Conservation (phyloP, 1,140 invertebrate genomes). For the Cydia pomonella region DNA sequence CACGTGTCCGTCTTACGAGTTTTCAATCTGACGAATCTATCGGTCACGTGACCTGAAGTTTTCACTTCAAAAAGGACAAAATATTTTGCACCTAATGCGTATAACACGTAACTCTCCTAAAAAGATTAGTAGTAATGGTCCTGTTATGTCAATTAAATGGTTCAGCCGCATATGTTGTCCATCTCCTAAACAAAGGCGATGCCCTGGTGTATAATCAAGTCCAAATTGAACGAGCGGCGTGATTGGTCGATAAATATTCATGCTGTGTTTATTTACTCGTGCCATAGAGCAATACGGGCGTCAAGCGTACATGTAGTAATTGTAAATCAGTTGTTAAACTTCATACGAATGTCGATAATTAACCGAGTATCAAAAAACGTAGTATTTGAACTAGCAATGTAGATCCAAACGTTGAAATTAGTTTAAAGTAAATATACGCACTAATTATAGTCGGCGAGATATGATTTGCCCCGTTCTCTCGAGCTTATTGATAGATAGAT, state of each 20-base stretch:
- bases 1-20: no score
- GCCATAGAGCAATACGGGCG: conserved; percentile 21
- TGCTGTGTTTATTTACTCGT: conserved; percentile 29
- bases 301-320: not conserved
- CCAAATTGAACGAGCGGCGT: conserved; percentile 7
- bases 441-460: no score
- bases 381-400: no score
- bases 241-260: conserved; percentile 30
- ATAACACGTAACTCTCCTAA: not conserved
- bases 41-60: no score
- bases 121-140: not conserved
- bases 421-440: no score
- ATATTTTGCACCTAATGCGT: no score
- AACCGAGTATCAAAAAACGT: no score
- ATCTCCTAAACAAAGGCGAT: conserved; percentile 9
- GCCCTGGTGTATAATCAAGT: conserved; percentile 16
- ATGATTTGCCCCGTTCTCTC: no score
- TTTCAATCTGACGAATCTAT: no score
- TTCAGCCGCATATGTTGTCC: not conserved
- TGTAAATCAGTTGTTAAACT: not conserved
- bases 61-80: no score
- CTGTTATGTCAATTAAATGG: conserved; percentile 10
- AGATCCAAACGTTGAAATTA: no score
- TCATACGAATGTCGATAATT: not conserved
- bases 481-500: no score